Evolutionary conservation across 1,140 invertebrate genomes (phyloP).

Genomic region (Hydropsyche tenuis): DNA sequence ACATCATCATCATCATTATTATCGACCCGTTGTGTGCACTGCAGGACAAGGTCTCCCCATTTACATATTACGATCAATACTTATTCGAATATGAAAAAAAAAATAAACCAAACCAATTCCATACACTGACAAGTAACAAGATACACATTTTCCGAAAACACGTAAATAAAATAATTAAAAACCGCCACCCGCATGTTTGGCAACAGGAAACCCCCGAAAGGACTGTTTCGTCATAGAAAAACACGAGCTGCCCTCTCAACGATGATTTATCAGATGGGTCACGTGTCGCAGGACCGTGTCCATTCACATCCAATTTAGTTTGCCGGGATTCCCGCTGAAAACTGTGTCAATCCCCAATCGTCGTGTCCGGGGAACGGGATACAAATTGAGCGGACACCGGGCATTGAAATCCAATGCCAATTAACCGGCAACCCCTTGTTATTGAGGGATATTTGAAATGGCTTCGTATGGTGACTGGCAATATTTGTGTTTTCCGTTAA

Average conservation of each 20-base stretch:
- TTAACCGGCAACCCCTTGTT: slow-evolving; percentile 29
- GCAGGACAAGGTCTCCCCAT: too few relatives aligned
- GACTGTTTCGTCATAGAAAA: background rate
- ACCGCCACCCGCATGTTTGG: slow-evolving; percentile 12
- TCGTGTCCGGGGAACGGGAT: background rate
- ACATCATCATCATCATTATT: too few relatives aligned
- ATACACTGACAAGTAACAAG: too few relatives aligned
- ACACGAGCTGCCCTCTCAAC: background rate
- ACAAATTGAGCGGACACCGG: slow-evolving; percentile 4
- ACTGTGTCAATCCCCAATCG: slow-evolving; percentile 1
- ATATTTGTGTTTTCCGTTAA: too few relatives aligned
- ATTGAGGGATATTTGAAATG: background rate
- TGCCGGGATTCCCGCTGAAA: slow-evolving; percentile 11
- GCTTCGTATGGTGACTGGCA: background rate
- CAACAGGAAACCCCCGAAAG: slow-evolving; percentile 7
- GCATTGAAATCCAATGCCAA: slow-evolving; percentile 32
- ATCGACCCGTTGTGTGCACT: too few relatives aligned
- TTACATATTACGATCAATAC: too few relatives aligned
- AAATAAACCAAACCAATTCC: too few relatives aligned
- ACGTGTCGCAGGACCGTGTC: slow-evolving; percentile 21
- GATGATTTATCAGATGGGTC: slow-evolving; percentile 40
- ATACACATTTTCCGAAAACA: too few relatives aligned
- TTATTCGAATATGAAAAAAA: too few relatives aligned
- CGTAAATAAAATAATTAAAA: slow-evolving; percentile 45
- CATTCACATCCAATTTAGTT: slow-evolving; percentile 25